These are phyloP conservation scores for Linyphia triangularis DNA, from an alignment of 2,888 invertebrate species.

Conservation along the genomic window DNA sequence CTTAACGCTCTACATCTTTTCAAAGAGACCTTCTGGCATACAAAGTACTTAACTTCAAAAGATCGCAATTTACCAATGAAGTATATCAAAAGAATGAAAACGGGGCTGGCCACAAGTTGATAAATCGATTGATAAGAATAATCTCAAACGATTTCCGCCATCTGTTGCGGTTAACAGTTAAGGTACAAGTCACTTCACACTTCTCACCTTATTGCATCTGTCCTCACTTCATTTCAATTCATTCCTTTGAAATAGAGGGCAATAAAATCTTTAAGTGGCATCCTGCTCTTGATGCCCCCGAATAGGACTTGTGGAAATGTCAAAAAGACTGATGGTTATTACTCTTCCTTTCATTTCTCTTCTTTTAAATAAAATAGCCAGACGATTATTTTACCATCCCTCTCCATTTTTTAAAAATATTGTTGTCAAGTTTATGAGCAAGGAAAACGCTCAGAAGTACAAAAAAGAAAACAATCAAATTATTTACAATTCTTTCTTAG, in stretches of 20 bases:
- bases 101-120: not conserved
- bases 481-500: too few species aligned
- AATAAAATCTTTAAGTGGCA: slow-evolving; percentile 28
- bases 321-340: slow-evolving; percentile 54
- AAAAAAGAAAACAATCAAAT: too few species aligned
- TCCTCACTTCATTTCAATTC: slow-evolving; percentile 35
- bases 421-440: not conserved
- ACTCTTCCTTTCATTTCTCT: not conserved
- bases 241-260: slow-evolving; percentile 1
- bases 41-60: not conserved
- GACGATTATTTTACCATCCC: not conserved
- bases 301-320: slow-evolving; percentile 1
- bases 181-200: slow-evolving; percentile 18
- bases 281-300: not conserved
- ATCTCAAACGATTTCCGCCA: slow-evolving; percentile 35
- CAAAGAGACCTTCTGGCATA: not conserved
- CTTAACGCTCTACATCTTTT: not conserved
- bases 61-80: not conserved
- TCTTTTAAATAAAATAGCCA: not conserved
- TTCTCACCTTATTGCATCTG: slow-evolving; percentile 51
- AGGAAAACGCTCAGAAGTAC: not conserved
- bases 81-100: not conserved
- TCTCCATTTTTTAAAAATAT: not conserved
- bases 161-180: slow-evolving; percentile 20
- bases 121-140: slow-evolving; percentile 32